A percentile compares a stretch with the other conserved stretches of the same genome.
phyloP scores from a whole-genome alignment of 2,888 invertebrate species.

The Nephrocerus scutellatus region DNA sequence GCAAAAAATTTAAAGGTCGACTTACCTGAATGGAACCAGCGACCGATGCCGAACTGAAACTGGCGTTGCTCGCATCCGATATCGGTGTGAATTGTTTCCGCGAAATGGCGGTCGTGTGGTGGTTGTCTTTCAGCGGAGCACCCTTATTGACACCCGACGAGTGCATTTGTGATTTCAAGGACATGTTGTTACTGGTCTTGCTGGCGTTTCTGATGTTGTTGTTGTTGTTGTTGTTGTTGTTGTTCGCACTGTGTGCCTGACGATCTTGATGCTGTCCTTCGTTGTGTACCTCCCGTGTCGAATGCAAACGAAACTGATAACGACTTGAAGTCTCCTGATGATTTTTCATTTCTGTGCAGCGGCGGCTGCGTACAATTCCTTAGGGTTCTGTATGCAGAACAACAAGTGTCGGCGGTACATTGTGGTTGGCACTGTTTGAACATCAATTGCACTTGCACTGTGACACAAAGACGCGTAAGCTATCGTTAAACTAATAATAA shows the following conservation, averaged over 20 bases:
- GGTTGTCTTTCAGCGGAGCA: conserved; percentile 20
- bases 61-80: conserved; percentile 41
- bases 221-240: conserved; percentile 16
- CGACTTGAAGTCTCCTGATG: conserved; percentile 28
- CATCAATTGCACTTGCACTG: too few species aligned
- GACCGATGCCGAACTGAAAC: conserved; percentile 47
- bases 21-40: conserved; percentile 47
- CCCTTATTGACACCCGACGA: too few species aligned
- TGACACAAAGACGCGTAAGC: too few species aligned
- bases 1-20: conserved; percentile 18
- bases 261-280: conserved; percentile 7
- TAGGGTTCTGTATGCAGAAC: too few species aligned
- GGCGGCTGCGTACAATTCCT: too few species aligned
- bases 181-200: conserved; percentile 14
- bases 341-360: too few species aligned
- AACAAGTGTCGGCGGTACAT: too few species aligned
- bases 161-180: conserved; percentile 14
- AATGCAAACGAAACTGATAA: conserved; percentile 27
- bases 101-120: conserved; percentile 22
- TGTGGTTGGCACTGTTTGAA: too few species aligned
- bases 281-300: conserved; percentile 17
- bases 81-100: conserved; percentile 35
- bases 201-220: conserved; percentile 6
- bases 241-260: conserved; percentile 23
- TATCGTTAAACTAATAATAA: too few species aligned